Evolutionary conservation across 2,113 vertebrate species (phyloP).

Genomic region (Thamnophis sirtalis): DNA sequence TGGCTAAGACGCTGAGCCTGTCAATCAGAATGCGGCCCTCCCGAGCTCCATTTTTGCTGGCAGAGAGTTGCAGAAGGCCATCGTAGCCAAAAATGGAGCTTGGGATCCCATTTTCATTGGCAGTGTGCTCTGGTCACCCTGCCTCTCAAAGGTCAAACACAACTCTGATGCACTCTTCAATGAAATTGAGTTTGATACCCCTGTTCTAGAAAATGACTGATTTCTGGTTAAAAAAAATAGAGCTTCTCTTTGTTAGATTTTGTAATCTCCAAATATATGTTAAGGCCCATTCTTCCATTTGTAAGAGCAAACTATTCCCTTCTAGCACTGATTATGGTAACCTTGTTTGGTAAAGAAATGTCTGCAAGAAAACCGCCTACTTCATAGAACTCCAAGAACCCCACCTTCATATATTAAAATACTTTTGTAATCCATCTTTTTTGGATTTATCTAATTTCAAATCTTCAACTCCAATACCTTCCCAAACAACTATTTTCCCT

Average conservation of each 20-base stretch:
- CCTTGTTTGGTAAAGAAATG: neutral
- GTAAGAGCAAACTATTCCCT: neutral
- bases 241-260: neutral
- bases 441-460: neutral
- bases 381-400: neutral
- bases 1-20: too few species aligned
- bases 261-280: neutral
- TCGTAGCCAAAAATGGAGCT: too few species aligned
- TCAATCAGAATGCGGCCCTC: too few species aligned
- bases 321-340: neutral
- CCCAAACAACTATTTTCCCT: neutral
- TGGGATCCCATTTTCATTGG: too few species aligned
- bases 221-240: neutral
- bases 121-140: too few species aligned
- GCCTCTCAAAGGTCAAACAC: too few species aligned
- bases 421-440: neutral
- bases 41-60: too few species aligned
- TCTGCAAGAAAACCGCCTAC: neutral
- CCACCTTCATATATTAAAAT: neutral
- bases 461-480: neutral
- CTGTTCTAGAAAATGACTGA: neutral
- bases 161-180: too few species aligned
- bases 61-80: too few species aligned
- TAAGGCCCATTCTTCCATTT: neutral
- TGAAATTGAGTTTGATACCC: too few species aligned